Conservation (phyloP, 2,888 invertebrate species). For the Athalia circularis region DNA sequence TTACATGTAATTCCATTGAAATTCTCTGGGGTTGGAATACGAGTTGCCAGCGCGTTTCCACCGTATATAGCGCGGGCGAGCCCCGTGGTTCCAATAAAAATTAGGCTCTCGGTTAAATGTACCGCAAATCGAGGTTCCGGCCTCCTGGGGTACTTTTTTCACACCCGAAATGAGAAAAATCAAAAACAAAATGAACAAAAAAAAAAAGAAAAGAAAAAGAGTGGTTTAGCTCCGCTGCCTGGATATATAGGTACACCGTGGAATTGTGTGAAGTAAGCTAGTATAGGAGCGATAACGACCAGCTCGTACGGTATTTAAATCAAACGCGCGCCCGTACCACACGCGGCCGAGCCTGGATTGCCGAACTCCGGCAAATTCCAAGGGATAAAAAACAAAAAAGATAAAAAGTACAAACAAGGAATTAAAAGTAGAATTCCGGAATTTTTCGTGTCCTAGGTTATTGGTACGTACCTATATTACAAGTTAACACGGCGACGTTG, state of each 20-base stretch:
- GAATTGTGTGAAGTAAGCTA: constrained; percentile 30
- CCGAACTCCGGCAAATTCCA: neutral
- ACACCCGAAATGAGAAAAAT: neutral
- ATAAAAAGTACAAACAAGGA: neutral
- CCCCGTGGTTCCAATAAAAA: neutral
- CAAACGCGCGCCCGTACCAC: neutral
- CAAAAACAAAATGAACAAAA: no score
- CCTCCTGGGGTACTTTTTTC: neutral
- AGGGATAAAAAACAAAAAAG: constrained; percentile 4
- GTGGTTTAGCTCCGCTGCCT: no score
- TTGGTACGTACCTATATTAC: neutral
- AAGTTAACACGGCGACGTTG: no score
- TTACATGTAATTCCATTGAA: neutral
- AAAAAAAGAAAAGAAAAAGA: no score
- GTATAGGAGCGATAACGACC: constrained; percentile 22
- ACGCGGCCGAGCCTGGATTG: neutral
- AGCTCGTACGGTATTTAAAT: constrained; percentile 13
- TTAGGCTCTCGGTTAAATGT: constrained; percentile 12
- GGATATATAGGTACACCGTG: neutral
- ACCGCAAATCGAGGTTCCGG: constrained; percentile 2
- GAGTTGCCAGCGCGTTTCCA: neutral
- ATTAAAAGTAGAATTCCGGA: neutral
- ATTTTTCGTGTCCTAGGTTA: neutral
- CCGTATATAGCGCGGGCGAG: neutral
- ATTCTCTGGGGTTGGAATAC: neutral